phyloP scores from a whole-genome alignment of 1,140 invertebrate species.

The Diachasma alloeum region DNA sequence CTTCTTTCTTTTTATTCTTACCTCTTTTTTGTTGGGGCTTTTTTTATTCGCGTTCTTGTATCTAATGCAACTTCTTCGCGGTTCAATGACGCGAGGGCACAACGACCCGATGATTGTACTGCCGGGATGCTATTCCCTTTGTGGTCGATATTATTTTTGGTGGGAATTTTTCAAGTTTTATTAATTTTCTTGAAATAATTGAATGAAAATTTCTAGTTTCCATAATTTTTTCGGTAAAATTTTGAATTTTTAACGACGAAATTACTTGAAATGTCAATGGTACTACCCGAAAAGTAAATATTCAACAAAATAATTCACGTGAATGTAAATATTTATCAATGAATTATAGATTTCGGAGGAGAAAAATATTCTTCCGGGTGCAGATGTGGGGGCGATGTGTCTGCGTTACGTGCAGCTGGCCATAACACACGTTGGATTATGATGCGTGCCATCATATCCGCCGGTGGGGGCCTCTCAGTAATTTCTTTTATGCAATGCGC shows the following conservation, averaged over 20 bases:
- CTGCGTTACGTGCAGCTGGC: constrained; percentile 5
- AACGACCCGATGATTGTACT: constrained; percentile 26
- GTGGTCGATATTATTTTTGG: too few species aligned
- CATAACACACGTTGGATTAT: constrained; percentile 14
- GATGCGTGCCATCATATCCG: constrained; percentile 13
- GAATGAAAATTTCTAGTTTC: too few species aligned
- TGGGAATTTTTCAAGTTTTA: too few species aligned
- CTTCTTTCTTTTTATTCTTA: constrained; percentile 7
- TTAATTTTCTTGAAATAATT: too few species aligned
- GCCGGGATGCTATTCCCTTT: neutral
- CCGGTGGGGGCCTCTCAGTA: constrained; percentile 19
- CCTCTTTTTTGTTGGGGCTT: neutral
- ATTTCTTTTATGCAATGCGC: constrained; percentile 37
- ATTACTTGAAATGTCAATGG: too few species aligned
- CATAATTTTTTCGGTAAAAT: too few species aligned
- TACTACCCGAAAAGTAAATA: too few species aligned
- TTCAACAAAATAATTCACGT: too few species aligned
- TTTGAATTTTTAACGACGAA: too few species aligned
- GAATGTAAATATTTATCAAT: too few species aligned
- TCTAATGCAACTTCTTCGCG: constrained; percentile 11
- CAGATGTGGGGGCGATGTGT: neutral
- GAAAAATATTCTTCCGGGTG: neutral
- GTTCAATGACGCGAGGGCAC: constrained; percentile 30
- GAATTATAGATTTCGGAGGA: neutral
- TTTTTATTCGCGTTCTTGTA: neutral